Percentiles rank a stretch among this genome's conserved stretches.
Evolutionary conservation across 2,113 vertebrate genomes (phyloP).

Genomic region (Epinephelus cyanopodus): DNA sequence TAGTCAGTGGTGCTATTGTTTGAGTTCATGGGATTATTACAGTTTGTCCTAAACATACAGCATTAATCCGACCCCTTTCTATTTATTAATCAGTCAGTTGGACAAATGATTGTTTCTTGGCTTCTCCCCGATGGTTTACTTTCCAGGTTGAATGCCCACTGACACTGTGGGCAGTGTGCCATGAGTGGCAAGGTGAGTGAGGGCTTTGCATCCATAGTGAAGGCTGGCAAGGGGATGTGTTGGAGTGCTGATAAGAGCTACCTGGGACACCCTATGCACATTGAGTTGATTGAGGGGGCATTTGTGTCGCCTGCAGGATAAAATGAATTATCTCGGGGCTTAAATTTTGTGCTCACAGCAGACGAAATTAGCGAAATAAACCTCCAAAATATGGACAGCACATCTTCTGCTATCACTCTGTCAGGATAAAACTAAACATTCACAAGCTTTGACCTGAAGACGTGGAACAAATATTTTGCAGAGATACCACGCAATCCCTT

Average conservation of each 20-base stretch:
- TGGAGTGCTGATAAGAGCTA: slow-evolving; percentile 67
- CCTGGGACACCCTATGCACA: slow-evolving; percentile 45
- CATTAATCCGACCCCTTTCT: slow-evolving; percentile 5
- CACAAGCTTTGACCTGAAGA: slow-evolving; percentile 39
- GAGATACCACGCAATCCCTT: slow-evolving; percentile 36
- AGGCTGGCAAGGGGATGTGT: slow-evolving; percentile 57
- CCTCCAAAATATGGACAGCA: slow-evolving; percentile 20
- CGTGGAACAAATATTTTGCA: slow-evolving; percentile 36
- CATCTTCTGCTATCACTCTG: slow-evolving; percentile 23
- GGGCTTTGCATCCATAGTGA: slow-evolving; percentile 33
- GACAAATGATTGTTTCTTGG: slow-evolving; percentile 8
- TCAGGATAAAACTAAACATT: slow-evolving; percentile 44
- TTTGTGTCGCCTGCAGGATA: slow-evolving; percentile 45
- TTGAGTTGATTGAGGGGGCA: slow-evolving; percentile 50
- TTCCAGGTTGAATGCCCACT: background rate
- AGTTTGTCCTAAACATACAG: background rate
- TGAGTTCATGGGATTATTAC: background rate
- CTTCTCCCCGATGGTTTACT: slow-evolving; percentile 7
- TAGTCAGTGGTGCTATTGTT: background rate
- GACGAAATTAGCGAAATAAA: slow-evolving; percentile 32
- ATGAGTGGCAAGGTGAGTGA: slow-evolving; percentile 31
- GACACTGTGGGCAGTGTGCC: slow-evolving; percentile 38
- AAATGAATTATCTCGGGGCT: slow-evolving; percentile 37
- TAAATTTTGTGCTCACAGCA: slow-evolving; percentile 19
- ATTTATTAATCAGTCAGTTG: background rate